Percentiles rank a stretch among this genome's conserved stretches.
phyloP scores from a whole-genome alignment of 1,140 invertebrate genomes.

The Planococcus citri region DNA sequence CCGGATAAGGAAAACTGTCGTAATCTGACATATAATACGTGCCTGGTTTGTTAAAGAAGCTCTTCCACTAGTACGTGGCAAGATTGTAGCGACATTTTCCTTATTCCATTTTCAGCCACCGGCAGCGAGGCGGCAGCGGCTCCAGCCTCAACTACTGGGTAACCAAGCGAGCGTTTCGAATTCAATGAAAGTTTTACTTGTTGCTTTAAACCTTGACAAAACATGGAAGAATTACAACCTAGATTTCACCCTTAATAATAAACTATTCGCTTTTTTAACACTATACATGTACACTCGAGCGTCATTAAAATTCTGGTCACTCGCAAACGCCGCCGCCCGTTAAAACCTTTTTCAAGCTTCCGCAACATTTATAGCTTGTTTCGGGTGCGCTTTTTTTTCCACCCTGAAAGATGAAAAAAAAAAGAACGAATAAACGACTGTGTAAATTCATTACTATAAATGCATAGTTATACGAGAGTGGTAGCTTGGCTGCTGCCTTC shows the following conservation, averaged over 20 bases:
- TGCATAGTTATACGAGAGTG: too few species aligned
- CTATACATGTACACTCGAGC: background rate
- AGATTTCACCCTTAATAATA: slow-evolving; percentile 7
- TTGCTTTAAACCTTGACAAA: slow-evolving; percentile 7
- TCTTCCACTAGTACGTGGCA: background rate
- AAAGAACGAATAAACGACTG: too few species aligned
- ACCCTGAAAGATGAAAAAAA: too few species aligned
- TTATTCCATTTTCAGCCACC: slow-evolving; percentile 2
- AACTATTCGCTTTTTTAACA: background rate
- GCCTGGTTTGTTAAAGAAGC: background rate
- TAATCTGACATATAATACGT: slow-evolving; percentile 4
- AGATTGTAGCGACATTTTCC: slow-evolving; percentile 6
- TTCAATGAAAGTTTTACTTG: background rate
- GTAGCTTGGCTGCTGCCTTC: too few species aligned
- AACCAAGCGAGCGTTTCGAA: background rate
- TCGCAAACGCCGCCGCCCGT: too few species aligned
- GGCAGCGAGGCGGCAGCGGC: too few species aligned
- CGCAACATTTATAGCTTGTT: background rate
- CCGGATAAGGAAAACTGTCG: background rate
- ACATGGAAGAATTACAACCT: slow-evolving; percentile 6
- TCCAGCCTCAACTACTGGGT: background rate
- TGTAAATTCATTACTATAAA: too few species aligned
- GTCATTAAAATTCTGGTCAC: background rate
- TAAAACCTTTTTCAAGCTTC: background rate
- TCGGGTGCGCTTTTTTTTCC: too few species aligned